These are phyloP conservation scores for Chouioia cunea DNA, from an alignment of 2,888 invertebrate genomes.

Conservation along the genomic window DNA sequence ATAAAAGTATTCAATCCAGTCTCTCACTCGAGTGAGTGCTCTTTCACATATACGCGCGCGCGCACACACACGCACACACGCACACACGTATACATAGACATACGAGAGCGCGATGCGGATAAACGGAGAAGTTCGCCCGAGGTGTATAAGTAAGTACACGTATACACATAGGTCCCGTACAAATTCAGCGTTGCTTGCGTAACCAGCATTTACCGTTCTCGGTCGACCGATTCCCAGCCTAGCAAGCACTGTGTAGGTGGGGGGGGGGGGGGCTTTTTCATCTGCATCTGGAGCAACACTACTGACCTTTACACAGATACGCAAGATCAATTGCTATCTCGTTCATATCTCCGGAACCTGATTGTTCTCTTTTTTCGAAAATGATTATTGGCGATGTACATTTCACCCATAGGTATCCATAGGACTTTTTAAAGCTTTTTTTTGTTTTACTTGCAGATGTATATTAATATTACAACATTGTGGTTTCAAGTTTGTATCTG, in stretches of 20 bases:
- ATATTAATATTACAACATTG: background rate
- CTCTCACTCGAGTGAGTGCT: background rate
- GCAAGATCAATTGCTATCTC: background rate
- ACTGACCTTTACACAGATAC: conserved; percentile 32
- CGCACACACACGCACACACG: no score
- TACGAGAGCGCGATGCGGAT: background rate
- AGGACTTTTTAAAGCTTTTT: conserved; percentile 37
- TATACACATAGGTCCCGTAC: conserved; percentile 18
- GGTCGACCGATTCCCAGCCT: conserved; percentile 32
- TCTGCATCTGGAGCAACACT: conserved; percentile 5
- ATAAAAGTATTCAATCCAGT: conserved; percentile 34
- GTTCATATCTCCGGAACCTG: no score
- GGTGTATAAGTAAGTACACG: conserved; percentile 8
- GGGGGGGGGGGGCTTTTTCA: no score
- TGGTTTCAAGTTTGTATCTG: background rate
- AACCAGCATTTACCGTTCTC: conserved; percentile 22
- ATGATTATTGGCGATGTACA: conserved; percentile 1
- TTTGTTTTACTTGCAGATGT: no score
- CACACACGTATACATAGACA: no score
- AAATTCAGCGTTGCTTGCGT: conserved; percentile 42
- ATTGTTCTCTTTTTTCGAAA: background rate
- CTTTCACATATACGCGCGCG: no score
- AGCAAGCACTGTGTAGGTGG: background rate
- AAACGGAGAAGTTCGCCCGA: conserved; percentile 22
- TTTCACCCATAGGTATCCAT: conserved; percentile 22